A percentile compares a stretch with the other conserved stretches of the same genome.
Evolutionary conservation across 2,113 vertebrate species (phyloP).

Genomic region (Dasypus novemcinctus): DNA sequence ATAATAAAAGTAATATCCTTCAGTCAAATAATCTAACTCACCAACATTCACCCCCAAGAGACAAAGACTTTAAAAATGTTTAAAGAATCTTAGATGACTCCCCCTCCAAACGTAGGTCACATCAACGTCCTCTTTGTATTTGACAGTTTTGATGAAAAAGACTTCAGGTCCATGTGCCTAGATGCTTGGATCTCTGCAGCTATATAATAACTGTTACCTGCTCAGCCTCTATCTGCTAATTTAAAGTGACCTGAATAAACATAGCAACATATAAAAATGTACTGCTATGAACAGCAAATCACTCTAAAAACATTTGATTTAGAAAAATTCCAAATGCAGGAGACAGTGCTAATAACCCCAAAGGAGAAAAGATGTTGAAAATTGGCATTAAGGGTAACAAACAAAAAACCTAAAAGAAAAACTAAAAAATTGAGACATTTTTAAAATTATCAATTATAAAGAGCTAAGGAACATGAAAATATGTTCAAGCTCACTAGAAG

Average conservation of each 20-base stretch:
- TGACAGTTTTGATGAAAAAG: not conserved
- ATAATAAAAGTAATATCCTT: conserved; percentile 77
- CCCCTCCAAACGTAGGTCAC: not conserved
- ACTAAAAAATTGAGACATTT: not conserved
- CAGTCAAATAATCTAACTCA: conserved; percentile 54
- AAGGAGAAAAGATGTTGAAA: not conserved
- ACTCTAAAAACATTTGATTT: not conserved
- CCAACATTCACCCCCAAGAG: not conserved
- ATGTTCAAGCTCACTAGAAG: not conserved
- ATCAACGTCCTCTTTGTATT: not conserved
- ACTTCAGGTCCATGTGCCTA: not conserved
- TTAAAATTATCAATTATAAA: not conserved
- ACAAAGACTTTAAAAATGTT: not conserved
- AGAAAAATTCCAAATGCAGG: not conserved
- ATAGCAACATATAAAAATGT: not conserved
- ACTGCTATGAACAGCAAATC: not conserved
- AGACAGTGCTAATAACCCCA: not conserved
- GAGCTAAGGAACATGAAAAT: not conserved
- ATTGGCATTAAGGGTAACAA: not conserved
- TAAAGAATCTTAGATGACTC: not conserved
- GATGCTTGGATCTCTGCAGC: not conserved
- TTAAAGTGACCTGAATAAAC: not conserved
- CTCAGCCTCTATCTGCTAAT: not conserved
- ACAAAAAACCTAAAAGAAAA: not conserved
- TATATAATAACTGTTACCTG: not conserved